Base-by-base conservation (phyloP, 2,113 vertebrate species). In the Anas platyrhynchos region DNA sequence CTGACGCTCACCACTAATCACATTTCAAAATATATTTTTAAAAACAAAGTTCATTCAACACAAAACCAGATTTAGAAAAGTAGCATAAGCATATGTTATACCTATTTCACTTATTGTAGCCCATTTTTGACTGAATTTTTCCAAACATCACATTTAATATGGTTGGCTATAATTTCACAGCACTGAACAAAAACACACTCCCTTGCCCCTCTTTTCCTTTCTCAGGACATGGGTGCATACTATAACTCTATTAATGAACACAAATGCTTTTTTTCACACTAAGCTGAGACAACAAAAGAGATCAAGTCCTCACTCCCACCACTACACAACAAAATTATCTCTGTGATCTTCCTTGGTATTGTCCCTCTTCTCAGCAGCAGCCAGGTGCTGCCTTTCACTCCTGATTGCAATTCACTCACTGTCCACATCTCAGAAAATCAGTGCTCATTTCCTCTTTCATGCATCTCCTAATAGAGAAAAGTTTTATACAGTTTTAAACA, bases 1-100 rank as follows among this genome's bases (percentile, higher is more conserved):
- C 59, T 96, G 98, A 98, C 96, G 66, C 96, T 98, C 97, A 95
- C 97, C 93, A 98, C 98, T 97, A 98, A 97, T 98, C 98, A 98
- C 92, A 97, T 97, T 98, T 97, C 95, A 97, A 98, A 98, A 95
- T 86, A 61, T 89, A 94, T 97, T 94, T 97, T 97, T 93, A 38
- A 77, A 93, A 96, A 94, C 54, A 82, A 97, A 98, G 94, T 96
- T 91, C 76, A 96, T 93, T 93, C 97, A 96, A 92, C 78, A 41
- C 83, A 97, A 94, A 96, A 63, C 52, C 89, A 89, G 94, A 97
- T 96, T 94, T 88, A 84, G 79, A 96, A 96, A 93, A 14, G 5
- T 17, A 94, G 43, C n/a, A 61, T 34, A 56, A 84, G 38, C 16
- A 27, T 66, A 66, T 32, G 17, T 71, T 91, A 66, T 22, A 66